phyloP scores from a whole-genome alignment of 2,888 invertebrate genomes.

The Oscheius sp. region DNA sequence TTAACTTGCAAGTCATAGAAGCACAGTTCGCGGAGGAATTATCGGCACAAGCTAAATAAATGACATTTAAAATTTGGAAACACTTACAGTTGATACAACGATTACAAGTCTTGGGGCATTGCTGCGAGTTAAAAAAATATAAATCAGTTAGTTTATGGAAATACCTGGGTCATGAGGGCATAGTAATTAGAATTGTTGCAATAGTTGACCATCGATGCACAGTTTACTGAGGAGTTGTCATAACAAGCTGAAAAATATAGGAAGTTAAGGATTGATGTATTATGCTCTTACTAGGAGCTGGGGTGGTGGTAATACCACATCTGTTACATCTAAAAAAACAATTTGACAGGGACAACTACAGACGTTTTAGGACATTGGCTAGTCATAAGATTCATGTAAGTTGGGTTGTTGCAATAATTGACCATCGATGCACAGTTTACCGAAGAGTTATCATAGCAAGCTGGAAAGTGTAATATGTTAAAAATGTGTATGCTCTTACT shows the following conservation, averaged over 20 bases:
- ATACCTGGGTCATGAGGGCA: not conserved
- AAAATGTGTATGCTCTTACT: not conserved
- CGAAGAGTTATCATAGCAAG: not conserved
- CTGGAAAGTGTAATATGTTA: not conserved
- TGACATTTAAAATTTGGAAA: not conserved
- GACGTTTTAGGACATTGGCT: conserved; percentile 6
- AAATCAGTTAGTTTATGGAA: not conserved
- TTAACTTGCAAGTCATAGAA: not conserved
- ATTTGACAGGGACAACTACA: no score
- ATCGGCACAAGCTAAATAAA: not conserved
- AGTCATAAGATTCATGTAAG: conserved; percentile 2
- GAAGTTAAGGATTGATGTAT: no score
- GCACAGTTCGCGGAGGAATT: not conserved
- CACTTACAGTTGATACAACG: not conserved
- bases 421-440: conserved; percentile 2
- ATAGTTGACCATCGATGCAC: not conserved
- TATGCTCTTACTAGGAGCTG: no score
- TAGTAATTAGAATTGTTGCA: not conserved
- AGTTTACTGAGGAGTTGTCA: not conserved
- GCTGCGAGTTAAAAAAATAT: not conserved
- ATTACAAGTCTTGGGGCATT: not conserved
- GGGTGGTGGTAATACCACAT: not conserved
- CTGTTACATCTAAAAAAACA: not conserved
- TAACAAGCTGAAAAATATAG: not conserved
- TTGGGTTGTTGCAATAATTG: not conserved